These are phyloP conservation scores for Dufourea novaeangliae DNA, from an alignment of 1,140 invertebrate species.

Conservation along the genomic window DNA sequence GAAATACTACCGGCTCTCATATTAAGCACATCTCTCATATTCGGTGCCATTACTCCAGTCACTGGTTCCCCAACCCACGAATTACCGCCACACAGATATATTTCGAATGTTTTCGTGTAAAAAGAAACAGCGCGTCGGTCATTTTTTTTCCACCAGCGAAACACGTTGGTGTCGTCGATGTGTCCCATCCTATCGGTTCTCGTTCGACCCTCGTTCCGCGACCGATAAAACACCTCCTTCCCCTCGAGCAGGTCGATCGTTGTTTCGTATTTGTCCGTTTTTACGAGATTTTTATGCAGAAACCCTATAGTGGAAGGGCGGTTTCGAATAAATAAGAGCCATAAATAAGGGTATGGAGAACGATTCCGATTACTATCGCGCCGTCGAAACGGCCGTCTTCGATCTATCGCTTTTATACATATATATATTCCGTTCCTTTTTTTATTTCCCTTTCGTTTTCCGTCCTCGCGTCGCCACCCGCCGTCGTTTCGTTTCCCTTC, in stretches of 20 bases:
- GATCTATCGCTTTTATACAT: neutral
- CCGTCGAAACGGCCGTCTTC: conserved; percentile 16
- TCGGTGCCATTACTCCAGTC: too few relatives aligned
- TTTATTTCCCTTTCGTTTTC: neutral
- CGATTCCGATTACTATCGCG: conserved; percentile 36
- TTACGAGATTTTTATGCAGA: conserved; percentile 32
- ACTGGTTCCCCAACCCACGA: too few relatives aligned
- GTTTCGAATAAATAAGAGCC: conserved; percentile 6
- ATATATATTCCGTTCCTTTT: neutral
- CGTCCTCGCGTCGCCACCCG: neutral
- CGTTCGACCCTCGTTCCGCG: neutral
- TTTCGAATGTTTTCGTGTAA: neutral
- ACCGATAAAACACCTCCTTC: neutral
- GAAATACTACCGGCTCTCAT: too few relatives aligned
- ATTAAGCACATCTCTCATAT: too few relatives aligned
- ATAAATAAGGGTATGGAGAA: conserved; percentile 39
- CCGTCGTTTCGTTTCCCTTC: neutral
- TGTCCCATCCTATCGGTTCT: neutral
- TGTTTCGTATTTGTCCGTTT: conserved; percentile 2
- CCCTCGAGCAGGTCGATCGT: neutral
- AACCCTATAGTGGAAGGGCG: neutral
- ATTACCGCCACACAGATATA: too few relatives aligned
- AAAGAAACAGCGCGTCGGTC: neutral
- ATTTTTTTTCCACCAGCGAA: too few relatives aligned
- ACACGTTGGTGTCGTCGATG: too few relatives aligned